Conservation (phyloP, 1,140 invertebrate species). For the Diorhabda sublineata region DNA sequence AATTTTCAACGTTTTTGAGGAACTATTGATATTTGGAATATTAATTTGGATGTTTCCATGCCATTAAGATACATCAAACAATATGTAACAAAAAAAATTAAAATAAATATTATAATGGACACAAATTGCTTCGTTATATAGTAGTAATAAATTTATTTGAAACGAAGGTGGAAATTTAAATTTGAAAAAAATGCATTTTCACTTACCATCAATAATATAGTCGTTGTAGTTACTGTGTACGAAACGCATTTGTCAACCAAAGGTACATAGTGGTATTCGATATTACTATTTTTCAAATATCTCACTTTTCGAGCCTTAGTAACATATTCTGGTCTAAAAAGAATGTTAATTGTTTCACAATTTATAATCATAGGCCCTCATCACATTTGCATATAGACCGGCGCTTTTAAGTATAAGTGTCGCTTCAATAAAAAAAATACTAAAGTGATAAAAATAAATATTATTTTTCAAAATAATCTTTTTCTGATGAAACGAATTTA, state of each 20-base stretch:
- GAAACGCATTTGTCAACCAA: conserved; percentile 79
- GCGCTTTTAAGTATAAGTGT: neutral
- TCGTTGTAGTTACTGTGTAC: conserved; percentile 73
- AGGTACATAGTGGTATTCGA: conserved; percentile 72
- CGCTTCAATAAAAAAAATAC: neutral
- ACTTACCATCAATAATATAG: conserved; percentile 69
- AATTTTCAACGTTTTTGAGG: no score
- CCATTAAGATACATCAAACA: neutral
- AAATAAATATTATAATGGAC: neutral
- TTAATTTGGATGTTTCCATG: neutral
- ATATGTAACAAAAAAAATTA: neutral
- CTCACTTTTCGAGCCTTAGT: conserved; percentile 60
- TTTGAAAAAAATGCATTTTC: neutral
- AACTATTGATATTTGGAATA: neutral
- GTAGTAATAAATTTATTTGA: neutral
- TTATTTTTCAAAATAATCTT: neutral
- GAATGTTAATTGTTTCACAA: conserved; percentile 36
- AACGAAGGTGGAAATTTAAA: neutral
- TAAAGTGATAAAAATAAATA: neutral
- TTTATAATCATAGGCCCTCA: neutral
- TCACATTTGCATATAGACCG: neutral
- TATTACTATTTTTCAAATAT: conserved; percentile 66
- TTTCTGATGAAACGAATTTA: neutral
- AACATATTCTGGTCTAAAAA: conserved; percentile 63
- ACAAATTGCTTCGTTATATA: neutral